Conservation (phyloP, 2,797 vertebrate species). For the Sebastes variabilis region DNA sequence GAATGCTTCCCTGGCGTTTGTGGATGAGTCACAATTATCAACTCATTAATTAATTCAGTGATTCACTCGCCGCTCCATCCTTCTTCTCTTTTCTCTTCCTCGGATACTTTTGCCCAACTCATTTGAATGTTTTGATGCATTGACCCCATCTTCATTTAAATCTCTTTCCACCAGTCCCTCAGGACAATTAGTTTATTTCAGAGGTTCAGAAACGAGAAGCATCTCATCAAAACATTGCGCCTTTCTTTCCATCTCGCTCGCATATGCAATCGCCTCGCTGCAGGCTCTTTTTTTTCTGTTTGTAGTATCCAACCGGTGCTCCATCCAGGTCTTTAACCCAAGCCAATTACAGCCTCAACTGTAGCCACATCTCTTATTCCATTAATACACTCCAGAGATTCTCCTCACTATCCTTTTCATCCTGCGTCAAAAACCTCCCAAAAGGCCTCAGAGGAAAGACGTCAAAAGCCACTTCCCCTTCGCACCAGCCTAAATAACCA, state of each 20-base stretch:
- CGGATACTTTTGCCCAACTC: neutral
- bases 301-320: neutral
- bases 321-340: conserved; percentile 29
- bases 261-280: neutral
- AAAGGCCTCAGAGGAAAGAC: conserved; percentile 1
- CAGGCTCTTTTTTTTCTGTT: neutral
- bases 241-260: neutral
- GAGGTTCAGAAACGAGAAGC: neutral
- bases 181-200: conserved; percentile 1
- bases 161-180: neutral
- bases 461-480: neutral
- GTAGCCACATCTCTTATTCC: conserved; percentile 4
- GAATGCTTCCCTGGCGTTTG: conserved; percentile 15
- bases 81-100: neutral
- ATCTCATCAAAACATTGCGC: conserved; percentile 3
- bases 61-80: conserved; percentile 15
- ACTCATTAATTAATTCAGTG: conserved; percentile 30
- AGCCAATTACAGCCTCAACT: conserved; percentile 19
- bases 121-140: conserved; percentile 4
- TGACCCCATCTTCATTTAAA: conserved; percentile 17
- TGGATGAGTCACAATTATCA: conserved; percentile 41
- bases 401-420: neutral
- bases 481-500: conserved; percentile 45
- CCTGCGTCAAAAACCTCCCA: conserved; percentile 1
- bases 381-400: conserved; percentile 17